Evolutionary conservation across 2,113 vertebrate genomes (phyloP).

Genomic region (Pholis gunnellus): DNA sequence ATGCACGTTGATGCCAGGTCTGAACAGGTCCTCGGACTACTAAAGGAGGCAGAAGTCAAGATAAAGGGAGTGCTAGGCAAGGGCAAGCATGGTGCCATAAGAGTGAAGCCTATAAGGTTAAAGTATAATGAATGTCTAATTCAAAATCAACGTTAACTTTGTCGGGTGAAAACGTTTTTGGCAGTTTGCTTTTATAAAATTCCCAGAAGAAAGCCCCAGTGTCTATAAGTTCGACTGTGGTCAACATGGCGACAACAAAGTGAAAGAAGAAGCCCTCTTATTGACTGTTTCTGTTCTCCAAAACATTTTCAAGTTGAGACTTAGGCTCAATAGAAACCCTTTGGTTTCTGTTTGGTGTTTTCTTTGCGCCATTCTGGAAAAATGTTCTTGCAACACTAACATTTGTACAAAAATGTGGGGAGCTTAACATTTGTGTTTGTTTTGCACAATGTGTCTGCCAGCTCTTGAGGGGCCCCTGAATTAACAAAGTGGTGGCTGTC

Average conservation of each 20-base stretch:
- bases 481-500: conserved; percentile 24
- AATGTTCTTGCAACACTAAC: conserved; percentile 22
- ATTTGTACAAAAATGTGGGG: conserved; percentile 1
- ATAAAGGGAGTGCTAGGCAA: neutral
- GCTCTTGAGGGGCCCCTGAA: conserved; percentile 8
- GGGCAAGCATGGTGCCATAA: neutral
- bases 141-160: neutral
- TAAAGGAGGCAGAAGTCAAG: neutral
- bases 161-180: neutral
- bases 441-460: conserved; percentile 21
- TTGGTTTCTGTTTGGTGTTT: neutral
- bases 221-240: neutral
- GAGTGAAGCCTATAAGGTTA: neutral
- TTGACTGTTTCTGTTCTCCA: conserved; percentile 62
- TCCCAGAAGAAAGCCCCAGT: conserved; percentile 25
- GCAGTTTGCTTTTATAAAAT: conserved; percentile 11
- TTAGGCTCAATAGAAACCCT: neutral
- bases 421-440: conserved; percentile 1
- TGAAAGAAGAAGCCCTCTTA: conserved; percentile 11
- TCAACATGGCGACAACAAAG: neutral
- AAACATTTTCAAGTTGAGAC: conserved; percentile 9
- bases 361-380: neutral
- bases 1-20: too few relatives aligned
- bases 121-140: neutral
- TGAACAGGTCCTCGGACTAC: neutral